phyloP scores from a whole-genome alignment of 2,888 invertebrate genomes.

The Zaprionus lineosus region DNA sequence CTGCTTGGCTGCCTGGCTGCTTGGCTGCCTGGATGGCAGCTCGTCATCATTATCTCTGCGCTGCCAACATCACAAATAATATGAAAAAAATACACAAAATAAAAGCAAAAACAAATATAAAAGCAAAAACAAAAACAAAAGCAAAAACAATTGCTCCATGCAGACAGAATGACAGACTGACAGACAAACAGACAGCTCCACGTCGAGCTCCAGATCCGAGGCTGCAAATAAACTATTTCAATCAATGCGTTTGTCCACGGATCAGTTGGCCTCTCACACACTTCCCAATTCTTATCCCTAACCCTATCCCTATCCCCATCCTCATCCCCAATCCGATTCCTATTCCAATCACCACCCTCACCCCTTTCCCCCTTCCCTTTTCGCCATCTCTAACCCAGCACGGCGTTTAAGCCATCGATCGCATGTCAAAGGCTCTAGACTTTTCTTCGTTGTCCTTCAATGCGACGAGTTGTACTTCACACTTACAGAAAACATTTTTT shows the following conservation, averaged over 20 bases:
- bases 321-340: slow-evolving; percentile 35
- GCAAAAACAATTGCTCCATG: slow-evolving; percentile 36
- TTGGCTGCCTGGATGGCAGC: slow-evolving; percentile 56
- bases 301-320: slow-evolving; percentile 11
- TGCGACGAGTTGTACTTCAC: slow-evolving; percentile 9
- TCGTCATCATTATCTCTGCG: slow-evolving; percentile 77
- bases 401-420: too few species aligned
- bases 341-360: too few species aligned
- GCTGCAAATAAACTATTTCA: slow-evolving; percentile 77
- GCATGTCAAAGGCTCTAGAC: too few species aligned
- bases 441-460: too few species aligned
- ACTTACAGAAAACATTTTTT: not conserved
- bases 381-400: too few species aligned
- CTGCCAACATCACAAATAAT: slow-evolving; percentile 77
- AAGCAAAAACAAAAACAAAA: slow-evolving; percentile 28
- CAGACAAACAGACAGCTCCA: slow-evolving; percentile 28
- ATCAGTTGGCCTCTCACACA: slow-evolving; percentile 28
- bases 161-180: slow-evolving; percentile 1
- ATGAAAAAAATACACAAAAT: slow-evolving; percentile 54
- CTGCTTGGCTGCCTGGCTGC: slow-evolving; percentile 27
- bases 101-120: slow-evolving; percentile 15
- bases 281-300: not conserved
- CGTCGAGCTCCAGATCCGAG: slow-evolving; percentile 41
- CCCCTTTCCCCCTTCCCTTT: too few species aligned
- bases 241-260: slow-evolving; percentile 63